Evolutionary conservation across 2,113 vertebrate genomes (phyloP).

Genomic region (Tachysurus fulvidraco): DNA sequence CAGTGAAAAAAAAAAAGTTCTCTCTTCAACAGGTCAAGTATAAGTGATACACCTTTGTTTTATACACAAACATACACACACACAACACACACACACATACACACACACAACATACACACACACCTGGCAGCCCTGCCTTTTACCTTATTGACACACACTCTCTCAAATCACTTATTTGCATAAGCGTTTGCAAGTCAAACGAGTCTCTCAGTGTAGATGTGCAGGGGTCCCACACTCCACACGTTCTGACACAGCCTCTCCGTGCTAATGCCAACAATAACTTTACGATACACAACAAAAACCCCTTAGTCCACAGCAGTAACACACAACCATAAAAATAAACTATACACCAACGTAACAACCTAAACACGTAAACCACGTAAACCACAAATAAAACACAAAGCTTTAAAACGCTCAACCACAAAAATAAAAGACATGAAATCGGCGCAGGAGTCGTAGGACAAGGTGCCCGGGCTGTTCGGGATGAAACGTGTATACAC

Average conservation of each 20-base stretch:
- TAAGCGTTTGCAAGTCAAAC: slow-evolving; percentile 53
- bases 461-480: neutral
- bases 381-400: slow-evolving; percentile 10
- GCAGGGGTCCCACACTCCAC: slow-evolving; percentile 34
- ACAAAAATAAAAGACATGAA: neutral
- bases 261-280: neutral
- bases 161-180: slow-evolving; percentile 47
- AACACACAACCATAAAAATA: slow-evolving; percentile 10
- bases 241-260: slow-evolving; percentile 9
- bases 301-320: neutral
- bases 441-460: neutral
- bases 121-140: slow-evolving; percentile 42
- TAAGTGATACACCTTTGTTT: slow-evolving; percentile 26
- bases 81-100: slow-evolving; percentile 18
- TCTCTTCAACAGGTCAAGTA: neutral
- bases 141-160: slow-evolving; percentile 50
- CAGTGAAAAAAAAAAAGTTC: slow-evolving; percentile 6
- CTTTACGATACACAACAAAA: neutral
- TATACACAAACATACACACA: slow-evolving; percentile 15
- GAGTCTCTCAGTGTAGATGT: slow-evolving; percentile 25
- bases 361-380: slow-evolving; percentile 15
- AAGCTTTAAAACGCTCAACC: neutral
- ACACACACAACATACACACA: slow-evolving; percentile 31
- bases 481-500: neutral
- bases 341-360: neutral